Evolutionary conservation across 2,113 vertebrate genomes (phyloP).

Genomic region (Orthonyx spaldingii): DNA sequence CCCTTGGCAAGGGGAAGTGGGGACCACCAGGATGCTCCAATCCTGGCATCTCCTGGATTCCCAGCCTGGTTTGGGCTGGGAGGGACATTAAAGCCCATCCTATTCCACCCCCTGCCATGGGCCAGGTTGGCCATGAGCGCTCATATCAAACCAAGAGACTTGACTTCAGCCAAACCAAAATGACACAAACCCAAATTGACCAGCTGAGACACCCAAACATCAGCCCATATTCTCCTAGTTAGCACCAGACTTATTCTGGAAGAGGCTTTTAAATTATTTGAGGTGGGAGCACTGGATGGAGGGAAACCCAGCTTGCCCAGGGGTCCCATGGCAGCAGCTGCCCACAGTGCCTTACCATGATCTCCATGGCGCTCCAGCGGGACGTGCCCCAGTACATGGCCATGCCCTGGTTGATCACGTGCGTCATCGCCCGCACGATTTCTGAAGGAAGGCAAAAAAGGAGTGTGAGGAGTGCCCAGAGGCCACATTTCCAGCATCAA

Average conservation of each 20-base stretch:
- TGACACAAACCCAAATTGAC: rapidly evolving
- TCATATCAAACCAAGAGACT: rapidly evolving
- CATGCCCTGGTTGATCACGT: conserved; percentile 97
- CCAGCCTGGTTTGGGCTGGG: not conserved
- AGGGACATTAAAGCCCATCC: rapidly evolving
- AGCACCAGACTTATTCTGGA: rapidly evolving
- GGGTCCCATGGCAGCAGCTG: too few relatives aligned
- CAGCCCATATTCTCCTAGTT: not conserved
- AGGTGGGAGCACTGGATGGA: not conserved
- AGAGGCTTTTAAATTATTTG: rapidly evolving
- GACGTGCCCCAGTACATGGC: conserved; percentile 99
- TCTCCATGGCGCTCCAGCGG: conserved; percentile 96
- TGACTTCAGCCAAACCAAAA: not conserved
- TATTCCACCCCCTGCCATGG: rapidly evolving
- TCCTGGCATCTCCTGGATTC: not conserved
- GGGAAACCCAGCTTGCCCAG: rapidly evolving
- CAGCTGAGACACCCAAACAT: not conserved
- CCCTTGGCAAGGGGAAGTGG: not conserved
- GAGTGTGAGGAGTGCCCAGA: rapidly evolving
- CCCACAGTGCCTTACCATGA: conserved; percentile 81
- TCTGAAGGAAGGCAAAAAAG: conserved; percentile 57
- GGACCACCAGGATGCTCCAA: not conserved
- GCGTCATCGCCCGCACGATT: conserved; percentile 95
- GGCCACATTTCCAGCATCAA: not conserved
- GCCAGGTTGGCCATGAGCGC: not conserved